A percentile compares a stretch with the other conserved stretches of the same genome.
phyloP scores from a whole-genome alignment of 1,140 invertebrate species.

The Prorops nasuta region DNA sequence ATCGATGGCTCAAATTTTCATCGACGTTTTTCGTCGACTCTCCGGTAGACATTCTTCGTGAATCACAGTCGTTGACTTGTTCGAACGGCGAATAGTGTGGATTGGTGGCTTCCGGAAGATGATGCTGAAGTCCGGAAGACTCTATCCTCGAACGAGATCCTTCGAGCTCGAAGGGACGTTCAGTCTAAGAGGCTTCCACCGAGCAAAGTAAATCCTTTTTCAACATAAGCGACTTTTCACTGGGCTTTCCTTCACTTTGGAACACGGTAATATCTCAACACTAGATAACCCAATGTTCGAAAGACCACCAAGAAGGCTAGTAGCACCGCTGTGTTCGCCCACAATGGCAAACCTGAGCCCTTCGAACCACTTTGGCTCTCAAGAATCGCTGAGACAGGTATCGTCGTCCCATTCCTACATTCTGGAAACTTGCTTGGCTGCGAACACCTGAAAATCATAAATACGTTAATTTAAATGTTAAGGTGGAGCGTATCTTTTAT shows the following conservation, averaged over 20 bases:
- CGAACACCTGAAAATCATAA: slow-evolving; percentile 60
- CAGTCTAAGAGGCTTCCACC: no score
- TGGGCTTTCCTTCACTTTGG: slow-evolving; percentile 56
- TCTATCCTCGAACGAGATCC: neutral
- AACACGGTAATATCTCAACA: slow-evolving; percentile 71
- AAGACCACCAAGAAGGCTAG: slow-evolving; percentile 73
- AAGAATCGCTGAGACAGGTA: slow-evolving; percentile 70
- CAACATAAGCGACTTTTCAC: neutral
- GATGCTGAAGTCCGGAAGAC: neutral
- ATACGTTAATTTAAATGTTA: neutral
- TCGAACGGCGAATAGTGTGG: neutral
- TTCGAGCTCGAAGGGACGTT: no score
- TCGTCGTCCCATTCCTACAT: slow-evolving; percentile 62
- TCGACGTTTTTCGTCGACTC: no score
- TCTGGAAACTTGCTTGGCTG: slow-evolving; percentile 67
- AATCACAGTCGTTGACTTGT: no score
- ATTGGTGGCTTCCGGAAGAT: slow-evolving; percentile 6
- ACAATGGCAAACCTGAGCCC: slow-evolving; percentile 62
- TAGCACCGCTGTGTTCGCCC: slow-evolving; percentile 76
- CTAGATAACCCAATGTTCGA: slow-evolving; percentile 72
- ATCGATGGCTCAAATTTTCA: no score
- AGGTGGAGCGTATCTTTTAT: no score
- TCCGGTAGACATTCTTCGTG: no score
- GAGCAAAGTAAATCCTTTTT: neutral
- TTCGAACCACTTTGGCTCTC: slow-evolving; percentile 61